Base-by-base conservation (phyloP, 2,797 vertebrate species). In the Holocentrus rufus region DNA sequence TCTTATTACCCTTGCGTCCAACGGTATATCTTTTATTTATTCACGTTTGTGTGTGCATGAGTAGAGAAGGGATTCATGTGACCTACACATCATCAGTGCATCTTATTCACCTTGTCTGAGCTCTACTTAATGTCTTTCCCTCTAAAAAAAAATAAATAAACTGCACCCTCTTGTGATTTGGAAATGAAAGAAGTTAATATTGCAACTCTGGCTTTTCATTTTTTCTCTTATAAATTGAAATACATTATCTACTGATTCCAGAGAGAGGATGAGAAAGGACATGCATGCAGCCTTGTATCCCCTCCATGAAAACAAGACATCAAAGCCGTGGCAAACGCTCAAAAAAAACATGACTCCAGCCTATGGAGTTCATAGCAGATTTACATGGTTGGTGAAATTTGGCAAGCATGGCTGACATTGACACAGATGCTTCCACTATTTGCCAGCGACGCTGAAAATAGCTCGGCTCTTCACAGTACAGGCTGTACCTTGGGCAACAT, bases 401-500 rank as follows among this genome's bases (percentile, higher is more conserved):
- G 57, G 34, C 57, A 22, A 27, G 22, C 53, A 23, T 14, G 69
- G 47, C 61, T 14, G 27, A 58, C 36, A 63, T 22, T 27, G 52
- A 72, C 57, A 71, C 76, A 68, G 80, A 73, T 79, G 76, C 56
- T 15, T 39, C 22, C 44, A 69, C 50, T 22, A 76, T 72, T 54
- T 69, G 50, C 47, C 60, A 72, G 62, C 0, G 17, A 59, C 52
- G 72, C 69, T 49, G 56, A 84, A 87, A 80, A 67, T 69, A 79
- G 72, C 46, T 56, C 18, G 17, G 11, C 8, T 17, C 47, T 64
- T 79, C 34, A 39, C 56, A 20, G 63, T 2, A 31, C 60, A 14
- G 9, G 20, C 7, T 52, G 56, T 84, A 67, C 67, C 73, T 49
- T 64, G 78, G 75, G 81, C 57, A 65, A 79, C 65, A 78, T 82